Evolutionary conservation across 2,797 vertebrate genomes (phyloP).

Genomic region (Sebastes diploproa): DNA sequence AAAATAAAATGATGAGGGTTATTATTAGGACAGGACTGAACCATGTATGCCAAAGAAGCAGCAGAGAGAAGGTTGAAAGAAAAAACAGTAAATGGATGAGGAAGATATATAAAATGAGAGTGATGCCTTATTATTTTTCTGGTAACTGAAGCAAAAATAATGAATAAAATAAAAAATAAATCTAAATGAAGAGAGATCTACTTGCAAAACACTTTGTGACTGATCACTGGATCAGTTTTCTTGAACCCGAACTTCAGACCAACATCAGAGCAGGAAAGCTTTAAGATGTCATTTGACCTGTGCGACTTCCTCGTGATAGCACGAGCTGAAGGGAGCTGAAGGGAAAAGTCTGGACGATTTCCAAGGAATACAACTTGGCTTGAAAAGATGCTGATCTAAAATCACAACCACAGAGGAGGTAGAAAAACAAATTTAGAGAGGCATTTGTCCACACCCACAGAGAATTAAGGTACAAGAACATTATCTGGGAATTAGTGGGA

Average conservation of each 20-base stretch:
- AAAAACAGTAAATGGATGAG: neutral
- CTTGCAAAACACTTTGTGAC: neutral
- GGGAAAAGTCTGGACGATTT: neutral
- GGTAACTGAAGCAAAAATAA: neutral
- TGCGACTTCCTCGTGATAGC: neutral
- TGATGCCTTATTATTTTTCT: neutral
- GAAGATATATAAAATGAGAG: neutral
- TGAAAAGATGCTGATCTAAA: neutral
- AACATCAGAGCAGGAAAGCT: neutral
- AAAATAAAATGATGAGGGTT: constrained; percentile 40
- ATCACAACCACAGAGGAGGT: neutral
- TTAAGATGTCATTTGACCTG: neutral
- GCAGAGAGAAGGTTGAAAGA: neutral
- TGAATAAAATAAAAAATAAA: neutral
- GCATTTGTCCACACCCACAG: neutral
- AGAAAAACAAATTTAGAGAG: neutral
- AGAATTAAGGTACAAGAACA: neutral
- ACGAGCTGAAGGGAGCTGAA: neutral
- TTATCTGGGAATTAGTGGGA: neutral
- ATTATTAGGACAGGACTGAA: constrained; percentile 21
- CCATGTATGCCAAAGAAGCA: constrained; percentile 5
- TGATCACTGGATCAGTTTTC: neutral
- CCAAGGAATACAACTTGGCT: constrained; percentile 27
- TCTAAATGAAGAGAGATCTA: neutral
- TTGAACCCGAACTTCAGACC: neutral